Conservation (phyloP, 37 sponge, comb jelly and placozoan genomes). For the Halichondria panicea region DNA sequence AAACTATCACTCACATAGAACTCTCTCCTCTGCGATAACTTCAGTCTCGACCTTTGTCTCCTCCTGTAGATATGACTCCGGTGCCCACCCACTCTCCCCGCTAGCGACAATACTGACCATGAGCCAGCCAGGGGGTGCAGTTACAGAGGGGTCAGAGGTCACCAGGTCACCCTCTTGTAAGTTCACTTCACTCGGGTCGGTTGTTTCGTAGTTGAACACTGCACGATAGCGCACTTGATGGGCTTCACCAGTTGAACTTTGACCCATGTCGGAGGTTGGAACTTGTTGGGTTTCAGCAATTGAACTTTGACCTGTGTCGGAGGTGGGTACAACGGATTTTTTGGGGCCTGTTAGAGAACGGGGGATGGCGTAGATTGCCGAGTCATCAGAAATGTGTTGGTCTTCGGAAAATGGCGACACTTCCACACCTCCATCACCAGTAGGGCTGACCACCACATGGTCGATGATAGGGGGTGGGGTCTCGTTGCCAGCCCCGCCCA, state of each 20-base stretch:
- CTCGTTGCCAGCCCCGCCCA: not conserved
- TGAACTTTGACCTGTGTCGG: too few species aligned
- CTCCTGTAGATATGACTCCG: slow-evolving; percentile 47
- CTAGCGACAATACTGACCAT: slow-evolving; percentile 9
- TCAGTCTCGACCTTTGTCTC: not conserved
- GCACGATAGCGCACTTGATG: slow-evolving; percentile 52
- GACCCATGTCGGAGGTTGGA: too few species aligned
- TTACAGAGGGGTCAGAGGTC: not conserved
- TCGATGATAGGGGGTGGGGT: not conserved
- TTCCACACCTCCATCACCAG: too few species aligned
- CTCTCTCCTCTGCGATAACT: slow-evolving; percentile 5
- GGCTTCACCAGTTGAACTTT: too few species aligned
- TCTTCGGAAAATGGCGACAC: too few species aligned
- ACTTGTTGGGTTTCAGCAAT: too few species aligned
- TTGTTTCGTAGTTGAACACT: slow-evolving; percentile 67
- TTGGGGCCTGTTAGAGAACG: too few species aligned
- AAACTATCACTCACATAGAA: too few species aligned
- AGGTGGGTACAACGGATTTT: too few species aligned
- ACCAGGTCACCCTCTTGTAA: slow-evolving; percentile 74
- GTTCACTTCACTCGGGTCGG: slow-evolving; percentile 58
- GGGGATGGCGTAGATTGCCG: too few species aligned
- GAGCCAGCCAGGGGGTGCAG: slow-evolving; percentile 43
- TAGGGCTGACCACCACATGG: too few species aligned
- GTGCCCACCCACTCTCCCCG: slow-evolving; percentile 39
- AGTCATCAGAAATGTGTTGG: too few species aligned